Percentiles rank a stretch among this genome's conserved stretches.
phyloP scores from a whole-genome alignment of 30 jellyfish, hydroid and myxozoan genomes.

The Pelagia noctiluca region DNA sequence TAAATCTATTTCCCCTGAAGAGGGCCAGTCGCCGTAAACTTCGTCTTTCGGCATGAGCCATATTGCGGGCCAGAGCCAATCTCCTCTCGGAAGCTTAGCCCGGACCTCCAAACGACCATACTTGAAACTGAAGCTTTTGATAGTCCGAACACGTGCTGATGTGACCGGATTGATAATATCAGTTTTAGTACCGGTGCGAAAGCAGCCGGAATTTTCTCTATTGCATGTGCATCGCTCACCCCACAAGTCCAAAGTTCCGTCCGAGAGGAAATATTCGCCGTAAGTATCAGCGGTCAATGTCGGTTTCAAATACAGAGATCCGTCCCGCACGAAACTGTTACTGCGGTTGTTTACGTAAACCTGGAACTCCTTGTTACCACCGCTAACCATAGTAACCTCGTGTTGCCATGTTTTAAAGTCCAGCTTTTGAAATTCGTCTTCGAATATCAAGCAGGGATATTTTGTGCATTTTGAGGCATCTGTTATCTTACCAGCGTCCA shows the following conservation, averaged over 20 bases:
- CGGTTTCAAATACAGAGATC: conserved; percentile 75
- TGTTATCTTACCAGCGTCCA: conserved; percentile 17
- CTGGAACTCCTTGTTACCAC: conserved; percentile 82
- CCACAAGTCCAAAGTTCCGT: conserved; percentile 82
- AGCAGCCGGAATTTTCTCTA: conserved; percentile 71
- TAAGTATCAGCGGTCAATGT: conserved; percentile 80
- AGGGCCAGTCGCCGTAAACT: conserved; percentile 92
- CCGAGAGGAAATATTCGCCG: conserved; percentile 65
- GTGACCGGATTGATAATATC: conserved; percentile 75
- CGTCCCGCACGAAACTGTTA: conserved; percentile 82
- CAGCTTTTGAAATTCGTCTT: conserved; percentile 69
- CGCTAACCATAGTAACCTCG: conserved; percentile 64
- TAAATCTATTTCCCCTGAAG: conserved; percentile 88
- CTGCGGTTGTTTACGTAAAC: conserved; percentile 79
- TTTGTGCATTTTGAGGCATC: conserved; percentile 47
- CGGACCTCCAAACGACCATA: conserved; percentile 79
- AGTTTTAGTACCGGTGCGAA: conserved; percentile 51
- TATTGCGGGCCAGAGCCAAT: conserved; percentile 92
- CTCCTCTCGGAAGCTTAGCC: conserved; percentile 87
- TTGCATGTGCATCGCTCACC: conserved; percentile 80
- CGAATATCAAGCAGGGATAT: conserved; percentile 83
- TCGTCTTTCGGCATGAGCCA: conserved; percentile 81
- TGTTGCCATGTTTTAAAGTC: conserved; percentile 80
- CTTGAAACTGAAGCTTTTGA: conserved; percentile 73
- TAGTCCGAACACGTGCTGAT: conserved; percentile 74